A percentile compares a stretch with the other conserved stretches of the same genome.
Conservation (phyloP, 2,797 vertebrate species). For the Crossoptilon crossoptilon region DNA sequence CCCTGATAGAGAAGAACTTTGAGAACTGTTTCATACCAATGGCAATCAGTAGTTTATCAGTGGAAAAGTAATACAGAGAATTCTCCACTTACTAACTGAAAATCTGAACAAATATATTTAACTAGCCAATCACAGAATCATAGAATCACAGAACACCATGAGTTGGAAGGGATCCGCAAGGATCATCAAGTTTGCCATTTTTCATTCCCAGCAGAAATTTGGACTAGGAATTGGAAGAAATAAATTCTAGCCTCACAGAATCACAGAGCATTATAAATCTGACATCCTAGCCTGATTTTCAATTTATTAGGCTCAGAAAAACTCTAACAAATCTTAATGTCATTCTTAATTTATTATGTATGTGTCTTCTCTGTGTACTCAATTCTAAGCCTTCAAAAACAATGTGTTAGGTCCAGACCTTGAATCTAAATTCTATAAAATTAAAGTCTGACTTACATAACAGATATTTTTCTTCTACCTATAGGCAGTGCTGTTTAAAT, state of each 20-base stretch:
- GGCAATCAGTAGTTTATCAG: not conserved
- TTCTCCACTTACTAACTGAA: not conserved
- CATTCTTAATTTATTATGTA: not conserved
- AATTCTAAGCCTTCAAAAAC: not conserved
- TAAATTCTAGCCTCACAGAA: not conserved
- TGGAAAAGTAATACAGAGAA: not conserved
- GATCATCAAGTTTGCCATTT: not conserved
- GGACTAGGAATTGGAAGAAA: not conserved
- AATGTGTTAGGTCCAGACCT: not conserved
- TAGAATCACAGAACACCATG: not conserved
- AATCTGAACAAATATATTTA: not conserved
- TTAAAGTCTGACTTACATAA: not conserved
- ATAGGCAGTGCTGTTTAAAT: not conserved
- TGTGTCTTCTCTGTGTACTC: not conserved
- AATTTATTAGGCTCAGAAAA: not conserved
- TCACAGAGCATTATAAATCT: not conserved
- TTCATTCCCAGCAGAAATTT: not conserved
- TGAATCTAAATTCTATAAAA: not conserved
- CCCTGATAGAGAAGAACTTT: not conserved
- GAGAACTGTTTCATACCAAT: not conserved
- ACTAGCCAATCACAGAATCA: not conserved
- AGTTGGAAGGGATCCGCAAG: not conserved
- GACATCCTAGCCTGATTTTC: not conserved
- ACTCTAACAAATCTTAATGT: not conserved
- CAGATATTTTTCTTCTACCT: not conserved